Percentiles rank a stretch among this genome's conserved stretches.
phyloP scores from a whole-genome alignment of 1,140 invertebrate genomes.

The Bombus difficillimus region DNA sequence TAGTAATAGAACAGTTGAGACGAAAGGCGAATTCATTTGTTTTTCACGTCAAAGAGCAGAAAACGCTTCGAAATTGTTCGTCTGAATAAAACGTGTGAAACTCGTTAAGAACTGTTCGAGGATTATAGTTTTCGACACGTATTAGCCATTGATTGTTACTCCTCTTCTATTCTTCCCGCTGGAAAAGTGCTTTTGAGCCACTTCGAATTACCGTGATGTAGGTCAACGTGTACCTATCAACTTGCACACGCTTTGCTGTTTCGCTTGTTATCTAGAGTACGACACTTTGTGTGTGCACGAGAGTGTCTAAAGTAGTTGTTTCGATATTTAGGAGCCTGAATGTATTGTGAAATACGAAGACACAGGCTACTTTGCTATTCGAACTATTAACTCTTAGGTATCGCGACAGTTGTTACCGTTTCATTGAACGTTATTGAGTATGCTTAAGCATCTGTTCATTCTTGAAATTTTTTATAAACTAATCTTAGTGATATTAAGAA shows the following conservation, averaged over 20 bases:
- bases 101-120: conserved; percentile 14
- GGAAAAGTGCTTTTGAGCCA: background rate
- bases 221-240: conserved; percentile 39
- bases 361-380: too few relatives aligned
- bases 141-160: conserved; percentile 33
- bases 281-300: conserved; percentile 6
- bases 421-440: background rate
- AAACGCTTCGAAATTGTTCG: background rate
- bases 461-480: background rate
- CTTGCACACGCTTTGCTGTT: conserved; percentile 16
- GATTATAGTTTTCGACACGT: conserved; percentile 22
- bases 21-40: too few relatives aligned
- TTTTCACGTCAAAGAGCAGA: background rate
- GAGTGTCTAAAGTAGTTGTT: background rate
- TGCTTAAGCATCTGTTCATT: background rate
- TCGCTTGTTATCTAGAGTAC: conserved; percentile 14
- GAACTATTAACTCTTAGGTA: background rate
- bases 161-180: conserved; percentile 2
- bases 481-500: background rate
- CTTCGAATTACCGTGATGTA: conserved; percentile 33
- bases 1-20: too few relatives aligned
- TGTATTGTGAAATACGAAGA: background rate
- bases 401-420: background rate
- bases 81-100: conserved; percentile 4
- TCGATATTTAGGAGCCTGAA: background rate